phyloP scores from a whole-genome alignment of 2,797 vertebrate genomes.

The Falco biarmicus region DNA sequence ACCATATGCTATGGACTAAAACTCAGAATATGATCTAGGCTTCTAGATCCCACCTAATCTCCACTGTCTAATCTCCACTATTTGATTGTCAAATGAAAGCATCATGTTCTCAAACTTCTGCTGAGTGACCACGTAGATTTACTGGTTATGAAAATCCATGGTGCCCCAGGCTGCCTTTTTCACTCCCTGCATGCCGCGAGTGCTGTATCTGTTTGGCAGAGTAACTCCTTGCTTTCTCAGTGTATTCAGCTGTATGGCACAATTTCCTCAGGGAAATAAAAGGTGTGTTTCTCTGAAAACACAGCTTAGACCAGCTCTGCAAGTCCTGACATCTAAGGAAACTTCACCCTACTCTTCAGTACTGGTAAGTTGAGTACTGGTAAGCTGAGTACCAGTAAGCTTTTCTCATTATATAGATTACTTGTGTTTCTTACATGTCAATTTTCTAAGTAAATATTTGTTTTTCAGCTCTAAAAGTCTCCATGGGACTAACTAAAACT shows the following conservation, averaged over 20 bases:
- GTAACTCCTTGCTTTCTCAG: neutral
- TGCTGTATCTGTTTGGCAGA: neutral
- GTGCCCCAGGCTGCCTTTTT: neutral
- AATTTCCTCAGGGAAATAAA: neutral
- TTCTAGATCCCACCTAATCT: neutral
- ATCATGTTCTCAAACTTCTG: neutral
- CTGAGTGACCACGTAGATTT: neutral
- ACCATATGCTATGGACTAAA: neutral
- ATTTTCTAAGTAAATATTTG: neutral
- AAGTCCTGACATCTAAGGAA: neutral
- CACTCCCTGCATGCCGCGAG: neutral
- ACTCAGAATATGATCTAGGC: neutral
- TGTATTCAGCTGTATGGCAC: neutral
- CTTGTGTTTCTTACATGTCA: neutral
- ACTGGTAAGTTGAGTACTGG: neutral
- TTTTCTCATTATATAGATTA: neutral
- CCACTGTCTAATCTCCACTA: neutral
- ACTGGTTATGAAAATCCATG: neutral
- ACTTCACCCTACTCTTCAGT: neutral
- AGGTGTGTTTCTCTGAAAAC: neutral
- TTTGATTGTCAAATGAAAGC: neutral
- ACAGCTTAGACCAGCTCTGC: neutral
- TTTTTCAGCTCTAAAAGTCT: neutral
- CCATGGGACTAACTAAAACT: neutral
- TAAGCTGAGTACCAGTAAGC: too few relatives aligned